These are phyloP conservation scores for Dorcus hopei DNA, from an alignment of 2,888 invertebrate species.

Conservation along the genomic window DNA sequence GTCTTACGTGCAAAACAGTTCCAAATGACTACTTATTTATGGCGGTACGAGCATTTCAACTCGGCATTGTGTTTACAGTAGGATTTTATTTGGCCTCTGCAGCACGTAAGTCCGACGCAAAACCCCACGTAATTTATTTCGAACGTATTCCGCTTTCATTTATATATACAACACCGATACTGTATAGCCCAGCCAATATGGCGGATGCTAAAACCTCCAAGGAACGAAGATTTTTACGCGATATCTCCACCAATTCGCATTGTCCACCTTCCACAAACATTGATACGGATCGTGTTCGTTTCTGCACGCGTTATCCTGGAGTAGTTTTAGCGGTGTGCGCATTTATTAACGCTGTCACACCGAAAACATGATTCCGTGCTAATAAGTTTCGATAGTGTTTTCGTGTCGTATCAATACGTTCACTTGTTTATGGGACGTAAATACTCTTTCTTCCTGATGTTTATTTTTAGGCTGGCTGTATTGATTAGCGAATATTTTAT, in stretches of 20 bases:
- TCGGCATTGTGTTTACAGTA: conserved; percentile 62
- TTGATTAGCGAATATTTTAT: too few relatives aligned
- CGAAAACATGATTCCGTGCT: conserved; percentile 25
- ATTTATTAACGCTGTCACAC: conserved; percentile 24
- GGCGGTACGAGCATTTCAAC: conserved; percentile 75
- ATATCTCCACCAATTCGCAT: conserved; percentile 5
- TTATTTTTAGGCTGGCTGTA: too few relatives aligned
- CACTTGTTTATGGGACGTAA: background rate
- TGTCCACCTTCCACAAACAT: background rate
- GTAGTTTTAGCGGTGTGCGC: background rate
- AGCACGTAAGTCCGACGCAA: conserved; percentile 11
- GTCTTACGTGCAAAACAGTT: conserved; percentile 42
- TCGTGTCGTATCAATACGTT: background rate
- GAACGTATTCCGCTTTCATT: conserved; percentile 2
- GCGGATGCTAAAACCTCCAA: conserved; percentile 35
- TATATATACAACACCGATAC: conserved; percentile 14
- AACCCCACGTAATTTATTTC: background rate
- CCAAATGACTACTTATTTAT: conserved; percentile 74
- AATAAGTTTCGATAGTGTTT: background rate
- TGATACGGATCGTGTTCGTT: background rate
- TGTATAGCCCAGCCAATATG: conserved; percentile 31
- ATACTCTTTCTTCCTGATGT: too few relatives aligned
- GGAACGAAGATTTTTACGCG: conserved; percentile 17
- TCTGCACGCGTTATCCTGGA: background rate
- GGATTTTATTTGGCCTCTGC: conserved; percentile 24